Conservation (phyloP, 2,113 vertebrate species). For the Thunnus thynnus region DNA sequence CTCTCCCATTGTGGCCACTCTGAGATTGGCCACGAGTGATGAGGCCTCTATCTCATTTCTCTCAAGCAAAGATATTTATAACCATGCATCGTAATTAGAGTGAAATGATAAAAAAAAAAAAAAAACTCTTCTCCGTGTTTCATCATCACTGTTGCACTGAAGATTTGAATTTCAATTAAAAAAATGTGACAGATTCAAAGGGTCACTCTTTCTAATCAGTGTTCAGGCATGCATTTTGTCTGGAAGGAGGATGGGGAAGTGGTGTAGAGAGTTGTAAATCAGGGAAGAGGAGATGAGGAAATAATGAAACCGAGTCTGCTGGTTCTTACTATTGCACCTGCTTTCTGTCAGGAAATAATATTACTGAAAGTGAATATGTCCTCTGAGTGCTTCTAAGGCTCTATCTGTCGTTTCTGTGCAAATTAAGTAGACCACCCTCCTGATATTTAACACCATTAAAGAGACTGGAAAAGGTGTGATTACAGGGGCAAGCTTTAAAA, state of each 20-base stretch:
- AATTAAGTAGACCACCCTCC: slow-evolving; percentile 31
- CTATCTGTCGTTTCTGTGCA: slow-evolving; percentile 1
- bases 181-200: slow-evolving; percentile 66
- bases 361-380: slow-evolving; percentile 30
- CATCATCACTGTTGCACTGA: slow-evolving; percentile 50
- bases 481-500: slow-evolving; percentile 9
- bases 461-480: slow-evolving; percentile 10
- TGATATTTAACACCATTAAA: slow-evolving; percentile 21
- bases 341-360: slow-evolving; percentile 20
- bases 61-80: slow-evolving; percentile 72
- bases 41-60: slow-evolving; percentile 60
- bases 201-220: slow-evolving; percentile 71
- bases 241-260: slow-evolving; percentile 33
- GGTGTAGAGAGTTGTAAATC: slow-evolving; percentile 47
- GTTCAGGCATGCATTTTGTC: slow-evolving; percentile 35
- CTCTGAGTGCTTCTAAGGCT: slow-evolving; percentile 14
- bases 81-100: slow-evolving; percentile 68
- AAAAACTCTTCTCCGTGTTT: slow-evolving; percentile 37
- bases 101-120: slow-evolving; percentile 56
- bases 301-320: slow-evolving; percentile 32
- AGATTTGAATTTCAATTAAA: slow-evolving; percentile 80
- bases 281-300: slow-evolving; percentile 37
- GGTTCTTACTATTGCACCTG: slow-evolving; percentile 9
- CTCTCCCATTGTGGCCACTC: slow-evolving; percentile 27
- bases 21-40: slow-evolving; percentile 55